These are phyloP conservation scores for Watsonalla cultraria DNA, from an alignment of 2,888 invertebrate genomes.

Conservation along the genomic window DNA sequence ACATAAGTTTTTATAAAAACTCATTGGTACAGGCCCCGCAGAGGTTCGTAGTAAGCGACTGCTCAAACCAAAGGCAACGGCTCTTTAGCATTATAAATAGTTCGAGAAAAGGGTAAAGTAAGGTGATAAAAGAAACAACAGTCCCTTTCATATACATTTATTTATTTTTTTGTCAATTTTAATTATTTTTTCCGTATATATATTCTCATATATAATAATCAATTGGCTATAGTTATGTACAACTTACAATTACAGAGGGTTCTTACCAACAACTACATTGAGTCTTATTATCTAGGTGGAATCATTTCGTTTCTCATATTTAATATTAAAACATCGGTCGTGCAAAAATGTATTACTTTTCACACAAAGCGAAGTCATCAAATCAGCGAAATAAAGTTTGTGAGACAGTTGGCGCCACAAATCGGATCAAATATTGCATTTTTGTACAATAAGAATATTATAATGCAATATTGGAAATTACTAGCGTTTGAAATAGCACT, in stretches of 20 bases:
- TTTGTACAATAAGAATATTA: slow-evolving; percentile 1
- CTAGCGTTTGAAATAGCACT: no score
- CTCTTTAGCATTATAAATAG: no score
- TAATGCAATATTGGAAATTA: background rate
- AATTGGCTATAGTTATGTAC: slow-evolving; percentile 68
- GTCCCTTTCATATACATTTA: slow-evolving; percentile 57
- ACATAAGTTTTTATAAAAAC: no score
- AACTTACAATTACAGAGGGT: slow-evolving; percentile 59
- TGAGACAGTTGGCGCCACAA: background rate
- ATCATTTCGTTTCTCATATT: slow-evolving; percentile 48
- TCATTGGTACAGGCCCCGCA: no score
- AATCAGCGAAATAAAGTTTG: background rate
- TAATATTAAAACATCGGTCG: slow-evolving; percentile 22
- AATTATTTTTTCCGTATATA: slow-evolving; percentile 51
- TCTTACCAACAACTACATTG: slow-evolving; percentile 64
- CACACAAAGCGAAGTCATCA: slow-evolving; percentile 13
- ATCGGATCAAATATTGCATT: slow-evolving; percentile 2
- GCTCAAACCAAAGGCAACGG: no score
- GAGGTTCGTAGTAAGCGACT: no score
- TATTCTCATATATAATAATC: slow-evolving; percentile 64
- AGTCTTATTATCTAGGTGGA: slow-evolving; percentile 72
- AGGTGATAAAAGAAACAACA: slow-evolving; percentile 34
- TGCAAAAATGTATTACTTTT: slow-evolving; percentile 22
- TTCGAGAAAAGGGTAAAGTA: background rate
- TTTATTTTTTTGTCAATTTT: slow-evolving; percentile 55